Base-by-base conservation (phyloP, 1,140 invertebrate genomes). In the Antheraea pernyi region DNA sequence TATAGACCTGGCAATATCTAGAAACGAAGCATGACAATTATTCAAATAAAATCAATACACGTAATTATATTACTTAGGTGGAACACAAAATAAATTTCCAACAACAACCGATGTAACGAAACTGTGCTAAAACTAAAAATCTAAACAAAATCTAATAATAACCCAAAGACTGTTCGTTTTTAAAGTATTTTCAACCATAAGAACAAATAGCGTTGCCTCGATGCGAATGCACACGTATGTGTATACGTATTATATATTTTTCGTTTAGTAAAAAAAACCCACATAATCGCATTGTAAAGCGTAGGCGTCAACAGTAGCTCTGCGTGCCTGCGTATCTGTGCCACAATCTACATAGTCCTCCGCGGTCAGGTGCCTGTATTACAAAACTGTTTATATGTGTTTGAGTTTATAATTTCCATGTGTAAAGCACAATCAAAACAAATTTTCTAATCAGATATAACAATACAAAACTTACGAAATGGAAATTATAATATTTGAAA, bases 261-360 rank as follows among this genome's bases (percentile, higher is more conserved):
- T 63, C 61, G 61, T 18, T 37, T 13, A 60, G 10, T 6, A 53
- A 53, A 62, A 61, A 73, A 70, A 65, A 48, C 46, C 59, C 30
- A 19, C 42, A 36, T 36, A 64, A 63, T 37, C 16, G 19, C 61
- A 30, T 37, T 37, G 61, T 63, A 63, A 63, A 63, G 46, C 22
- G 42, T 19, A 65, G 39, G 42, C 64, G 37, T 65, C 63, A 65
- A 65, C 39, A 42, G 39, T 65, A 39, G 8, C 39, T 42, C 39
- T 7, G 39, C 39, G 64, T 42, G 46, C 42, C 37, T 72, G 61
- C 46, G 67, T 69, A 73, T 69, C 65, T 74, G 66, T 74, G 73
- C 66, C 69, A 74, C 42, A 69, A 75, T 70, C 65, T 71, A 68
- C 68, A 67, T 75, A 74, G n/a, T 60, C n/a, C n/a, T 42, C 46